Evolutionary conservation across 37 sponge, comb jelly and placozoan species (phyloP).

Genomic region (Theonella swinhoei): DNA sequence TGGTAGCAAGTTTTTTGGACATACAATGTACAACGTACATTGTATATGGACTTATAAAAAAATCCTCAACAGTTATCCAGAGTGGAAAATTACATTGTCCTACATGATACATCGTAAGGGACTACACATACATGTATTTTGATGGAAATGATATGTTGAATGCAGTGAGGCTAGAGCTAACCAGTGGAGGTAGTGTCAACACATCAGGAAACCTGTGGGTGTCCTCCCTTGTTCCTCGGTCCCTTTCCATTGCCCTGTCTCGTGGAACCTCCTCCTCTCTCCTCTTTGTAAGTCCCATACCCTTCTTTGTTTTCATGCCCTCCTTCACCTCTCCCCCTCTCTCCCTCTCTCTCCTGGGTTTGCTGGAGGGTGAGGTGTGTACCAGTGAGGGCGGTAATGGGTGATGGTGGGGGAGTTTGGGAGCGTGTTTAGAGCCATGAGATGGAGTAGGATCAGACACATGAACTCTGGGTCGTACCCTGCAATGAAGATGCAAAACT

Average conservation of each 20-base stretch:
- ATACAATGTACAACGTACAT: too few species aligned
- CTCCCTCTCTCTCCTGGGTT: background rate
- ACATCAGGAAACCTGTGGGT: conserved; percentile 24
- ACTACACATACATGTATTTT: too few species aligned
- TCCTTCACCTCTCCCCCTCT: background rate
- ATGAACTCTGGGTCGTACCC: background rate
- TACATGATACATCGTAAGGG: too few species aligned
- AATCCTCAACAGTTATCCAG: too few species aligned
- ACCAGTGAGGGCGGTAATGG: background rate
- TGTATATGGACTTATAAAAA: too few species aligned
- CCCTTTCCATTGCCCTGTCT: background rate
- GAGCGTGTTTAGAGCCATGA: background rate
- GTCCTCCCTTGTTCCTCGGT: background rate
- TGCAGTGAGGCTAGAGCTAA: too few species aligned
- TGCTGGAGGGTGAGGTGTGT: background rate
- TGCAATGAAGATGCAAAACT: too few species aligned
- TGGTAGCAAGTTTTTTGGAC: too few species aligned
- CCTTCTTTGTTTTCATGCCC: background rate
- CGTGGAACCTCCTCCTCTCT: background rate
- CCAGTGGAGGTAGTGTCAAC: conserved; percentile 40
- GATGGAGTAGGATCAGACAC: background rate
- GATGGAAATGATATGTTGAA: too few species aligned
- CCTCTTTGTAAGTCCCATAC: background rate
- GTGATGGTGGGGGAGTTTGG: background rate
- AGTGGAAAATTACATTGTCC: too few species aligned